phyloP scores from a whole-genome alignment of 2,888 invertebrate species.

The Drepana falcataria region DNA sequence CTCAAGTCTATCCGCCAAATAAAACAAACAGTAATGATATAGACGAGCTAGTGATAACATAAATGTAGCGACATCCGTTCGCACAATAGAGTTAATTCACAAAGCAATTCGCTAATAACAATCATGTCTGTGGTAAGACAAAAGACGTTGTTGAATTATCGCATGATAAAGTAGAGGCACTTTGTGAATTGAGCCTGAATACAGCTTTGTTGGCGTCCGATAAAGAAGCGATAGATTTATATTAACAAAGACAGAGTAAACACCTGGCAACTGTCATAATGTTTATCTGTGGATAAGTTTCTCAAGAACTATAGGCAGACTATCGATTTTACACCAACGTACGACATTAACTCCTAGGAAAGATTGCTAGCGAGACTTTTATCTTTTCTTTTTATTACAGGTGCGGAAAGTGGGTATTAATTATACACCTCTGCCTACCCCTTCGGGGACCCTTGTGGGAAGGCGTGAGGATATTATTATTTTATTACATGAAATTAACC shows the following conservation, averaged over 20 bases:
- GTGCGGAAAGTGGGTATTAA: too few relatives aligned
- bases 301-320: background rate
- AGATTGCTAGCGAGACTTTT: too few relatives aligned
- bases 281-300: background rate
- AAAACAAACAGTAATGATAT: background rate
- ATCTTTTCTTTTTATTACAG: too few relatives aligned
- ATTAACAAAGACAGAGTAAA: background rate
- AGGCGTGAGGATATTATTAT: too few relatives aligned
- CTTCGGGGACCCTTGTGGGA: too few relatives aligned
- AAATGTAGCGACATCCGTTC: background rate
- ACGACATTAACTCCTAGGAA: background rate
- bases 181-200: background rate
- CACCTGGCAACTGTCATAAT: too few relatives aligned
- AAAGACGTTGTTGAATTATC: background rate
- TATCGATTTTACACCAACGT: background rate
- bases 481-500: too few relatives aligned
- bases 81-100: slow-evolving; percentile 2
- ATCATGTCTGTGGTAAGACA: slow-evolving; percentile 1
- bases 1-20: background rate
- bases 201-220: background rate
- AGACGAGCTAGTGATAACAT: background rate
- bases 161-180: background rate
- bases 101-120: background rate
- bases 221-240: background rate
- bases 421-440: too few relatives aligned